Conservation (phyloP, 2,888 invertebrate genomes). For the Pristionchus entomophagus region DNA sequence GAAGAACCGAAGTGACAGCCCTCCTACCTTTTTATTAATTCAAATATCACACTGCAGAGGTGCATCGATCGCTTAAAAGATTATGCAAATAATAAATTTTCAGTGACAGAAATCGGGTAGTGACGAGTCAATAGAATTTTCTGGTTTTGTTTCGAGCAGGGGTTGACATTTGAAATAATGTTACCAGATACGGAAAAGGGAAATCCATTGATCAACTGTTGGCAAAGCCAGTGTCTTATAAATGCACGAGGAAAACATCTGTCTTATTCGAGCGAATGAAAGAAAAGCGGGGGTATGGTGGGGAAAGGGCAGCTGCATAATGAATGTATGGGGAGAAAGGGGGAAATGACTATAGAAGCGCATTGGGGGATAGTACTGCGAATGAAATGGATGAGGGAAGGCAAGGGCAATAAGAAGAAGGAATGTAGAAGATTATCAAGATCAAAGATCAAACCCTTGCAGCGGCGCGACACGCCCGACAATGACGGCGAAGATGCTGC, state of each 20-base stretch:
- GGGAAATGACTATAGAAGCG: neutral
- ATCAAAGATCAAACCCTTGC: neutral
- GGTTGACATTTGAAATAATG: no score
- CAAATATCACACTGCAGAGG: neutral
- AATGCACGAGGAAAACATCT: no score
- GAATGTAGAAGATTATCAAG: no score
- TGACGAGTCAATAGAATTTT: neutral
- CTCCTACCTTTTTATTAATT: no score
- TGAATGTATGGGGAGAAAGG: neutral
- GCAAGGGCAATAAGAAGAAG: no score
- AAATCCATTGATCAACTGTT: no score
- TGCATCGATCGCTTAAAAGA: neutral
- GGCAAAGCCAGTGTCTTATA: no score
- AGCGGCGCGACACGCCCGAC: neutral
- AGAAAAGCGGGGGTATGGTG: neutral
- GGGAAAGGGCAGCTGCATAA: neutral
- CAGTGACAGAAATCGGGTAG: neutral
- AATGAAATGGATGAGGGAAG: no score
- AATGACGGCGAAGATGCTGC: neutral
- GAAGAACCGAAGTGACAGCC: no score
- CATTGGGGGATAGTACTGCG: no score
- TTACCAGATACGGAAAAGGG: no score
- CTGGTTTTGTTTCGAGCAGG: neutral
- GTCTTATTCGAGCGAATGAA: neutral
- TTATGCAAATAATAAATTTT: constrained; percentile 6